Evolutionary conservation across 2,113 vertebrate genomes (phyloP).

Genomic region (Halichoerus grypus): DNA sequence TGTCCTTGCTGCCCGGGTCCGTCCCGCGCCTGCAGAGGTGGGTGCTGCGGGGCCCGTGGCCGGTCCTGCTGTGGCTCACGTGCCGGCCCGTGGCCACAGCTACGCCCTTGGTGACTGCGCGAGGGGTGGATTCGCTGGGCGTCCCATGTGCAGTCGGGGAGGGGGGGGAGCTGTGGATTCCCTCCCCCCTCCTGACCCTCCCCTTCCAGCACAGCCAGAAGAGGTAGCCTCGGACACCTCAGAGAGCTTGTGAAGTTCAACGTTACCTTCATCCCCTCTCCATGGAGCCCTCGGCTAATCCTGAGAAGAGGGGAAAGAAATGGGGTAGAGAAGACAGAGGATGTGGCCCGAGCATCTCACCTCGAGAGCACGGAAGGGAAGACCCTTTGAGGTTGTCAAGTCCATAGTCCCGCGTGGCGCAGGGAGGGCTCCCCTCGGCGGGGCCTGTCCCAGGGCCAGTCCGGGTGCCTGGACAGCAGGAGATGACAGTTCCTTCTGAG

Average conservation of each 20-base stretch:
- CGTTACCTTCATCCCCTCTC: background rate
- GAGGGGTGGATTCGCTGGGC: background rate
- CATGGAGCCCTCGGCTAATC: background rate
- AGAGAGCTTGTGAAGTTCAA: background rate
- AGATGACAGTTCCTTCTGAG: background rate
- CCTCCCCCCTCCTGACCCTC: fast-evolving
- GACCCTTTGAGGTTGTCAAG: background rate
- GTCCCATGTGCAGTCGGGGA: background rate
- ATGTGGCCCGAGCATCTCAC: background rate
- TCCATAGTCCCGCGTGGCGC: background rate
- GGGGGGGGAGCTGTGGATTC: background rate
- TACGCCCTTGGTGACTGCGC: background rate
- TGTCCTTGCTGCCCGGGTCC: too few relatives aligned
- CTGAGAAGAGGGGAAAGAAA: background rate
- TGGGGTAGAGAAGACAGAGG: background rate
- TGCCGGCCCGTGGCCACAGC: background rate
- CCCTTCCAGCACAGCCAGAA: background rate
- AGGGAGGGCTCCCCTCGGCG: too few relatives aligned
- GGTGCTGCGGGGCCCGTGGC: too few relatives aligned
- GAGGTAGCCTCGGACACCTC: background rate
- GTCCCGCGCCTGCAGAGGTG: background rate
- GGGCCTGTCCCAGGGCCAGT: too few relatives aligned
- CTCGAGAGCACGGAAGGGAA: background rate
- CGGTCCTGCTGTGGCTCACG: background rate
- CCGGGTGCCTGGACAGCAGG: background rate